phyloP scores from a whole-genome alignment of 1,140 invertebrate genomes.

The Euura lappo region DNA sequence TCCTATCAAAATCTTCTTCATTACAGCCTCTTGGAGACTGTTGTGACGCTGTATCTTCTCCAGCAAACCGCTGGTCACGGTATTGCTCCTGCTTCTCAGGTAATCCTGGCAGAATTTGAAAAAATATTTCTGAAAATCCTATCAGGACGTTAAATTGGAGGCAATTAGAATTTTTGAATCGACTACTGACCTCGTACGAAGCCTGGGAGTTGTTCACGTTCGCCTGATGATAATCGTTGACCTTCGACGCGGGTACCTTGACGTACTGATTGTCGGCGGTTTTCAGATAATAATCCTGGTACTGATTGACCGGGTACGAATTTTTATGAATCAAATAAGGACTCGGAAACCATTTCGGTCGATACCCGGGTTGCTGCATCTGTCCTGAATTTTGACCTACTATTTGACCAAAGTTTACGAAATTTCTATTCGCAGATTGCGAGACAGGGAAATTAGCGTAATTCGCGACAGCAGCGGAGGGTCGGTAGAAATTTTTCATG shows the following conservation, averaged over 20 bases:
- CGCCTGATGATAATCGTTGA: constrained; percentile 18
- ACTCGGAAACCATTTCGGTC: constrained; percentile 20
- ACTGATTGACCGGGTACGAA: neutral
- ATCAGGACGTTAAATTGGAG: neutral
- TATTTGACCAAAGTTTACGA: constrained; percentile 4
- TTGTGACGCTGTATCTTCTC: neutral
- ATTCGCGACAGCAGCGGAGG: neutral
- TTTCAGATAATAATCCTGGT: constrained; percentile 21
- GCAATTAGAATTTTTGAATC: no score
- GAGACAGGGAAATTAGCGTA: constrained; percentile 13
- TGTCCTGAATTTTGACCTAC: constrained; percentile 4
- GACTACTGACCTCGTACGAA: constrained; percentile 25
- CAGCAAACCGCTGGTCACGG: constrained; percentile 12
- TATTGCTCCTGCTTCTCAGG: constrained; percentile 4
- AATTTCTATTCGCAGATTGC: neutral
- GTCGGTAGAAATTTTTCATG: constrained; percentile 29
- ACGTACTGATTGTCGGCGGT: constrained; percentile 28
- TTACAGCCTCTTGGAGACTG: neutral
- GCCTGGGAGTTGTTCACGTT: constrained; percentile 5
- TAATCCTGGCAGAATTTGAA: neutral
- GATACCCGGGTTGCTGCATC: neutral
- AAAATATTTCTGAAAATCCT: neutral
- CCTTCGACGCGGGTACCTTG: constrained; percentile 22
- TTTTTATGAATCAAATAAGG: constrained; percentile 7
- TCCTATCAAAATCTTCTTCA: neutral